Percentiles rank a stretch among this genome's conserved stretches.
These are phyloP conservation scores for Sarcophaga caerulescens DNA, from an alignment of 2,888 invertebrate species.

Conservation along the genomic window DNA sequence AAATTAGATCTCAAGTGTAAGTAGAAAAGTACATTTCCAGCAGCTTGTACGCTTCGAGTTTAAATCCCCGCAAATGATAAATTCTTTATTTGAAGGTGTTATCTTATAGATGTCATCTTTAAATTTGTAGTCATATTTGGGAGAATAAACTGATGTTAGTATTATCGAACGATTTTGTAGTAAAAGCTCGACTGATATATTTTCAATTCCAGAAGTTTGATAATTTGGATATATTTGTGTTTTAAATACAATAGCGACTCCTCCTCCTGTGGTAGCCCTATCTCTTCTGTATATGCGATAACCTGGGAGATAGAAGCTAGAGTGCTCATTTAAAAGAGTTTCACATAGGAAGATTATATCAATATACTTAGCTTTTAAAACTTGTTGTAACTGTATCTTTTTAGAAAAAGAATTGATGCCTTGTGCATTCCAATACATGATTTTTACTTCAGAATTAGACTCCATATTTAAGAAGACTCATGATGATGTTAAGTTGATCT, in stretches of 20 bases:
- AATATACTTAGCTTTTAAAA: conserved; percentile 20
- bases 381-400: conserved; percentile 25
- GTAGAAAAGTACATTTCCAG: neutral
- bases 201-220: too few relatives aligned
- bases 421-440: conserved; percentile 17
- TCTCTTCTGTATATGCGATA: conserved; percentile 4
- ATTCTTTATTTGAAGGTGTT: neutral
- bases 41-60: conserved; percentile 5
- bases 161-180: neutral
- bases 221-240: neutral
- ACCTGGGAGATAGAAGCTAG: conserved; percentile 8
- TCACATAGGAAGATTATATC: neutral
- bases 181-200: neutral
- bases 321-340: conserved; percentile 4
- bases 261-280: neutral
- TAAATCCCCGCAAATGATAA: neutral
- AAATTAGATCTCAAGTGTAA: too few relatives aligned
- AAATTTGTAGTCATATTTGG: conserved; percentile 3
- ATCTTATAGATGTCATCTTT: neutral
- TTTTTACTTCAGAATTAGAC: neutral
- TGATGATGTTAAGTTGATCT: conserved; percentile 9
- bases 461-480: conserved; percentile 7
- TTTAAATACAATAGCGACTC: conserved; percentile 1
- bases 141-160: conserved; percentile 13
- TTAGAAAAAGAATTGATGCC: conserved; percentile 18